Evolutionary conservation across 2,888 invertebrate species (phyloP).

Genomic region (Polydrusus pterygomalis): DNA sequence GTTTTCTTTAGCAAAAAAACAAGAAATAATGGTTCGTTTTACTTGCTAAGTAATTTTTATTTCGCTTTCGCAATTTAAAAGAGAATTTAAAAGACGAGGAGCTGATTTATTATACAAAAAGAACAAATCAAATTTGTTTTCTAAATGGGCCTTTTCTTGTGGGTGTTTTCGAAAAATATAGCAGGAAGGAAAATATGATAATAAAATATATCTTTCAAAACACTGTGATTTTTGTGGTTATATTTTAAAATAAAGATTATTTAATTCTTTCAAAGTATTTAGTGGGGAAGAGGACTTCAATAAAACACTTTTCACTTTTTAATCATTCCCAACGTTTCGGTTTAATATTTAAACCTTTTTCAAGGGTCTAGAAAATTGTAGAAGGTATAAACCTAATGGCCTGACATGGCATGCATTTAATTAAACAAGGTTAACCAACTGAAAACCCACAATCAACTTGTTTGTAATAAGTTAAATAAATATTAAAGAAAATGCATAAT

Average conservation of each 20-base stretch:
- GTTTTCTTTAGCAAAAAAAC: background rate
- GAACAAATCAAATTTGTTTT: constrained; percentile 17
- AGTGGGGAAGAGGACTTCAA: no score
- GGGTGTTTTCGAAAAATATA: background rate
- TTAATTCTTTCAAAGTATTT: no score
- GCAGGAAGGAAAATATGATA: background rate
- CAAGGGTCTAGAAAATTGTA: no score
- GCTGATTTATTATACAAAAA: constrained; percentile 8
- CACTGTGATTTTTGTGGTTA: background rate
- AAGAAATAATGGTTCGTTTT: background rate
- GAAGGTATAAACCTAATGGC: no score
- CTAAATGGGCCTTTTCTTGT: background rate
- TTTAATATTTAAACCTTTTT: no score
- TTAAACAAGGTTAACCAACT: no score
- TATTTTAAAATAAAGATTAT: background rate
- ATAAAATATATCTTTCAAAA: background rate
- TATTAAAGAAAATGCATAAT: no score
- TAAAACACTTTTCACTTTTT: no score
- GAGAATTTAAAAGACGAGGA: constrained; percentile 8
- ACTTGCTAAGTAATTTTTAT: constrained; percentile 15
- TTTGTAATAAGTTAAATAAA: no score
- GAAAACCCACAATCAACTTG: no score
- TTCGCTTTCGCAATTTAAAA: constrained; percentile 8
- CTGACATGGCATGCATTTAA: no score
- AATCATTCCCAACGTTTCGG: no score